Percentiles rank a stretch among this genome's conserved stretches.
Evolutionary conservation across 2,113 vertebrate species (phyloP).

Genomic region (Syngnathus floridae): DNA sequence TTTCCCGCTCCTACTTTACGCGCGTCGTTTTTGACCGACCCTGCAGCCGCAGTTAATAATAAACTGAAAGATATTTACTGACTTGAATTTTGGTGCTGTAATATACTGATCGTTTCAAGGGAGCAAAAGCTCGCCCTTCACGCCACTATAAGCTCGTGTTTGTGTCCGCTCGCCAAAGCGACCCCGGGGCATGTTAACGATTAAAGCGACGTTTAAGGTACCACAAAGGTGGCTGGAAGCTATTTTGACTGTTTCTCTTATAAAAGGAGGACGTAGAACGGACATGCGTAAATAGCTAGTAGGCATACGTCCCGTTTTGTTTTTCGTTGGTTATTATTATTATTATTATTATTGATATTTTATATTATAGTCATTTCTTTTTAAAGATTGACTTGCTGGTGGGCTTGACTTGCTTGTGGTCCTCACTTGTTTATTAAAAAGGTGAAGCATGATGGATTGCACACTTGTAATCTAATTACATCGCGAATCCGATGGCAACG

Average conservation of each 20-base stretch:
- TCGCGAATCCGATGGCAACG: constrained; percentile 11
- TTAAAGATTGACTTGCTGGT: neutral
- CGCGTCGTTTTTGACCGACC: neutral
- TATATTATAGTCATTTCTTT: neutral
- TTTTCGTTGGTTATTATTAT: too few relatives aligned
- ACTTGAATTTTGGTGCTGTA: constrained; percentile 15
- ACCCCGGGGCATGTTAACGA: constrained; percentile 48
- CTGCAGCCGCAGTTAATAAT: constrained; percentile 40
- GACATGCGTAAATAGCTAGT: neutral
- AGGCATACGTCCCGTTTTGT: neutral
- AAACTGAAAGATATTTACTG: constrained; percentile 32
- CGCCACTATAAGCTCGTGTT: constrained; percentile 31
- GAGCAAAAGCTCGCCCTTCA: constrained; percentile 41
- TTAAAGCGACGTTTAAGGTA: constrained; percentile 31
- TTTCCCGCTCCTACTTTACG: neutral
- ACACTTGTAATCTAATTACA: constrained; percentile 1
- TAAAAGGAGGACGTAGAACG: neutral
- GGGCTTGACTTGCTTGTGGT: neutral
- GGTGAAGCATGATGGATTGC: neutral
- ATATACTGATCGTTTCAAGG: constrained; percentile 29
- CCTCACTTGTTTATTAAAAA: neutral
- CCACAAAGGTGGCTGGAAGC: neutral
- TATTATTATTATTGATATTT: neutral
- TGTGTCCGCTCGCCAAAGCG: constrained; percentile 29
- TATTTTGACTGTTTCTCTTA: neutral